Evolutionary conservation across 1,140 invertebrate species (phyloP).

Genomic region (Parasteatoda tepidariorum): DNA sequence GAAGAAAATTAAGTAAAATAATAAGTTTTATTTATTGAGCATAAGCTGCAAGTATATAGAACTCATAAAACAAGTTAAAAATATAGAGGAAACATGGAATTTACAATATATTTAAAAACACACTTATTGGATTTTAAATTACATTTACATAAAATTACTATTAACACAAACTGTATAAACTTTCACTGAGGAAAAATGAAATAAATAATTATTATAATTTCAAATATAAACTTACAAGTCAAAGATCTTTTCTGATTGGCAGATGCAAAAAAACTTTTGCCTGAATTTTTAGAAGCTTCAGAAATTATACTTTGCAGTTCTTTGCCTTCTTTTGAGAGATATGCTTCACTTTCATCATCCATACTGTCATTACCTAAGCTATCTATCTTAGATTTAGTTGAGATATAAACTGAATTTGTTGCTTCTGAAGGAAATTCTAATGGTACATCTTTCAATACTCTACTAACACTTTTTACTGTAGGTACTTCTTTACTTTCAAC

Average conservation of each 20-base stretch:
- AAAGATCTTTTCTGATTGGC: not conserved
- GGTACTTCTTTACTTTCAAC: not conserved
- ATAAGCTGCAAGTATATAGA: too few species aligned
- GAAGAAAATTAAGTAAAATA: too few species aligned
- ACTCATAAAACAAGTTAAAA: too few species aligned
- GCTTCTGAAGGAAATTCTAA: not conserved
- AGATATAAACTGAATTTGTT: not conserved
- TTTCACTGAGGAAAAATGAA: too few species aligned
- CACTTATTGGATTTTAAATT: too few species aligned
- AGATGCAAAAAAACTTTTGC: not conserved
- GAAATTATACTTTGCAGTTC: constrained; percentile 73
- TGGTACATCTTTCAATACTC: not conserved
- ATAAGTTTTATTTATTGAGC: too few species aligned
- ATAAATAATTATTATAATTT: too few species aligned
- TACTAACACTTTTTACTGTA: not conserved
- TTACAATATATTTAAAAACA: too few species aligned
- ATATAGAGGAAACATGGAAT: too few species aligned
- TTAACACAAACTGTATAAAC: too few species aligned
- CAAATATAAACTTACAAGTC: constrained; percentile 37
- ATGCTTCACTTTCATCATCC: constrained; percentile 81
- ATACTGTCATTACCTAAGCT: constrained; percentile 78
- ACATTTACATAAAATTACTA: too few species aligned
- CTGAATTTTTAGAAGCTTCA: not conserved
- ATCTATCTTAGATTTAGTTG: not conserved
- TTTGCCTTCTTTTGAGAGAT: constrained; percentile 76